phyloP scores from a whole-genome alignment of 2,888 invertebrate species.

The Scaptomyza cyrtandrae region DNA sequence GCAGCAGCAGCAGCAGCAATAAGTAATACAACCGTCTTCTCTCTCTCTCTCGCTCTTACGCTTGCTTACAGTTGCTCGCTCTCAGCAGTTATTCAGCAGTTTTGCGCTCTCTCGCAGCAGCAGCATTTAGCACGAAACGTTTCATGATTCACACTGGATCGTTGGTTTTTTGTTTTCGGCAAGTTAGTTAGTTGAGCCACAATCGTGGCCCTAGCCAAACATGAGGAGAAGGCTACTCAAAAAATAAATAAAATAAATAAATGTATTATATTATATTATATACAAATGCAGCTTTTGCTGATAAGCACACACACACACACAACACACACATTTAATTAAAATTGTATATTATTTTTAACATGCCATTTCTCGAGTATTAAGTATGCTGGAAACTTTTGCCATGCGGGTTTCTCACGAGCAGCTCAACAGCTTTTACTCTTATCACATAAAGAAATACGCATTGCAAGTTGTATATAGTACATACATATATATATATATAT shows the following conservation, averaged over 20 bases:
- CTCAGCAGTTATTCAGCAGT: slow-evolving; percentile 33
- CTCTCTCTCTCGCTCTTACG: no score
- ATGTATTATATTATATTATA: no score
- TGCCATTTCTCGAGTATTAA: not conserved
- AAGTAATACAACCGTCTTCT: no score
- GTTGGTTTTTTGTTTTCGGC: slow-evolving; percentile 19
- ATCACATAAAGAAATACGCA: not conserved
- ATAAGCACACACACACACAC: not conserved
- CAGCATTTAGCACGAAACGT: slow-evolving; percentile 10
- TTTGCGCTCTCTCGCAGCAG: slow-evolving; percentile 7
- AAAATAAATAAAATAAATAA: no score
- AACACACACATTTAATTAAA: not conserved
- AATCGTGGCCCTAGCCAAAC: slow-evolving; percentile 7
- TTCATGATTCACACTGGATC: slow-evolving; percentile 40
- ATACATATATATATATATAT: not conserved
- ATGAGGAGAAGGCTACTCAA: not conserved
- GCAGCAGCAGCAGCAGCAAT: no score
- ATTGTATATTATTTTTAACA: not conserved
- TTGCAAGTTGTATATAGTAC: not conserved
- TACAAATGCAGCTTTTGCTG: not conserved
- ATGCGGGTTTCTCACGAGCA: slow-evolving; percentile 8
- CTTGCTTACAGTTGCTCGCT: not conserved
- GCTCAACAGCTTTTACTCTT: not conserved
- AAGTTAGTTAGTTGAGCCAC: slow-evolving; percentile 31
- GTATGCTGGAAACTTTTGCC: not conserved